These are phyloP conservation scores for Heliconius cydno DNA, from an alignment of 2,888 invertebrate species.

Conservation along the genomic window DNA sequence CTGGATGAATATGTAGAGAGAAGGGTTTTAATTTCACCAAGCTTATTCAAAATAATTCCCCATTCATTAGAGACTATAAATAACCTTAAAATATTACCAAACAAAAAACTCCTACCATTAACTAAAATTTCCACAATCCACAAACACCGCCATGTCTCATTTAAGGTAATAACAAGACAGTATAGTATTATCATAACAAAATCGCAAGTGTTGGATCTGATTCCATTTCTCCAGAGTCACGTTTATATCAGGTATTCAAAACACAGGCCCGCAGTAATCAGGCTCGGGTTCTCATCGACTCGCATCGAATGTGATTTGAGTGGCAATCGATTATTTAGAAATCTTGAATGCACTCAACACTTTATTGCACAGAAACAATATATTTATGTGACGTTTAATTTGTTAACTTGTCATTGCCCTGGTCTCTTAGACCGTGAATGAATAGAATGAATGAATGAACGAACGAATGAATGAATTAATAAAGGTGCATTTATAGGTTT, in stretches of 20 bases:
- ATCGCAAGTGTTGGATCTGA: conserved; percentile 11
- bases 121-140: too few relatives aligned
- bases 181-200: background rate
- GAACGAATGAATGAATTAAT: too few relatives aligned
- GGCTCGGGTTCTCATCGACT: conserved; percentile 66
- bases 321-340: conserved; percentile 52
- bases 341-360: conserved; percentile 52
- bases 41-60: too few relatives aligned
- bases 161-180: background rate
- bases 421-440: background rate
- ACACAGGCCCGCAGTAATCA: conserved; percentile 62
- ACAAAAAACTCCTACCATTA: too few relatives aligned
- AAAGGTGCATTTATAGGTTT: background rate
- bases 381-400: background rate
- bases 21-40: too few relatives aligned
- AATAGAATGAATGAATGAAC: too few relatives aligned
- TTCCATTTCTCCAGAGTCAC: conserved; percentile 26
- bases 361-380: background rate
- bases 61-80: too few relatives aligned
- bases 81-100: too few relatives aligned
- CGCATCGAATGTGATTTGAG: conserved; percentile 62
- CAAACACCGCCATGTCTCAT: background rate
- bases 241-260: conserved; percentile 57
- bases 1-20: too few relatives aligned
- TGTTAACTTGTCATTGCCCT: background rate